Evolutionary conservation across 2,888 invertebrate genomes (phyloP).

Genomic region (Cataglyphis albicans): DNA sequence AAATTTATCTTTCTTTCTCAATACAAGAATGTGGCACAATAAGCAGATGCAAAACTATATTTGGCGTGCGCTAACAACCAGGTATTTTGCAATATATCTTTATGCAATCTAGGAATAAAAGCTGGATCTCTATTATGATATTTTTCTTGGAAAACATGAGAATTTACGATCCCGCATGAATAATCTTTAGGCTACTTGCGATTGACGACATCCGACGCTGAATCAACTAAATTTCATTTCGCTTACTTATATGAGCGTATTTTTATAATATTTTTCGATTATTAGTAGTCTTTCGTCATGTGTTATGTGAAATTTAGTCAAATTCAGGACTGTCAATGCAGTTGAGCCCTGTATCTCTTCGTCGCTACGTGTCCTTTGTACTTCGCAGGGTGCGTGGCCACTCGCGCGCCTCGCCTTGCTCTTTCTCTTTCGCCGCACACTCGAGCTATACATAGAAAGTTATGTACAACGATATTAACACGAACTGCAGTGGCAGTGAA

Average conservation of each 20-base stretch:
- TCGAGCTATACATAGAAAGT: conserved; percentile 77
- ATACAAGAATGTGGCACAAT: not conserved
- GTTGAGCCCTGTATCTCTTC: conserved; percentile 52
- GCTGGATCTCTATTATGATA: not conserved
- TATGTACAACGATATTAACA: conserved; percentile 83
- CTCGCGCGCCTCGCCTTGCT: conserved; percentile 73
- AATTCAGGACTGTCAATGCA: conserved; percentile 33
- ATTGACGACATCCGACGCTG: conserved; percentile 12
- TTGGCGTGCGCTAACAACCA: conserved; percentile 22
- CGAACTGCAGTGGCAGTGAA: conserved; percentile 86
- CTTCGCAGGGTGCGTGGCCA: conserved; percentile 60
- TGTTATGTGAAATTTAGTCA: conserved; percentile 10
- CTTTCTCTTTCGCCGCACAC: conserved; percentile 64
- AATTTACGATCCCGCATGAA: conserved; percentile 15
- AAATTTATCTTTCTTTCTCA: not conserved
- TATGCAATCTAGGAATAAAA: not conserved
- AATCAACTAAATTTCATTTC: conserved; percentile 6
- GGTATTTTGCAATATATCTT: conserved; percentile 17
- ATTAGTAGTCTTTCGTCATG: not conserved
- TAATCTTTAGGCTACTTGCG: conserved; percentile 17
- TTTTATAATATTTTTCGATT: not conserved
- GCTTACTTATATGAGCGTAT: not conserved
- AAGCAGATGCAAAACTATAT: conserved; percentile 43
- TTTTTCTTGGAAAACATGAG: conserved; percentile 10
- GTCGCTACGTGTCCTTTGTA: conserved; percentile 58